These are phyloP conservation scores for Tipula vernalis DNA, from an alignment of 2,888 invertebrate genomes.

Conservation along the genomic window DNA sequence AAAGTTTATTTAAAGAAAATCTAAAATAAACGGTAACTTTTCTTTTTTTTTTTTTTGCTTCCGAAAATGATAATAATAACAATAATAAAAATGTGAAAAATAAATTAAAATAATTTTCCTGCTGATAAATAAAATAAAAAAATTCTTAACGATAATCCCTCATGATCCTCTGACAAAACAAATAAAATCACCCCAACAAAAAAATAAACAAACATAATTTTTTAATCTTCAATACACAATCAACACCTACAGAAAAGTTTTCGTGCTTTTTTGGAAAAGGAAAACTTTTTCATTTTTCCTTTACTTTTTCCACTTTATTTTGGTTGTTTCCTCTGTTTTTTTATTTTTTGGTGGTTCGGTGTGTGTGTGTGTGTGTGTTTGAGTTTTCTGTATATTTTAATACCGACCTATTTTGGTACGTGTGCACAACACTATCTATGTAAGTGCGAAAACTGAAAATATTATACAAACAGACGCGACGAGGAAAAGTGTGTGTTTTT, in stretches of 20 bases:
- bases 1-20: neutral
- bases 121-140: neutral
- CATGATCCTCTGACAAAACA: neutral
- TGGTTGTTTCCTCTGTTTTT: neutral
- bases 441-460: neutral
- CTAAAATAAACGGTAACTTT: neutral
- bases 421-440: neutral
- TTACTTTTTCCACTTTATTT: neutral
- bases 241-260: neutral
- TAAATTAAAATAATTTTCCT: neutral
- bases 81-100: neutral
- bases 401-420: neutral
- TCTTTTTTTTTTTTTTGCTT: neutral
- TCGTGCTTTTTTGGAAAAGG: neutral
- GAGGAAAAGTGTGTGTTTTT: neutral
- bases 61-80: neutral
- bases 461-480: neutral
- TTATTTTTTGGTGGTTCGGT: neutral
- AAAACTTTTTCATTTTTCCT: neutral
- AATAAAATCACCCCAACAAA: neutral
- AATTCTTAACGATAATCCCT: neutral
- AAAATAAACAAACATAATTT: neutral
- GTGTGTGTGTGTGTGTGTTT: neutral
- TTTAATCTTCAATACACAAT: constrained; percentile 4
- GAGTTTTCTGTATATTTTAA: neutral